Conservation (phyloP, 2,888 invertebrate species). For the Thecophora atra region DNA sequence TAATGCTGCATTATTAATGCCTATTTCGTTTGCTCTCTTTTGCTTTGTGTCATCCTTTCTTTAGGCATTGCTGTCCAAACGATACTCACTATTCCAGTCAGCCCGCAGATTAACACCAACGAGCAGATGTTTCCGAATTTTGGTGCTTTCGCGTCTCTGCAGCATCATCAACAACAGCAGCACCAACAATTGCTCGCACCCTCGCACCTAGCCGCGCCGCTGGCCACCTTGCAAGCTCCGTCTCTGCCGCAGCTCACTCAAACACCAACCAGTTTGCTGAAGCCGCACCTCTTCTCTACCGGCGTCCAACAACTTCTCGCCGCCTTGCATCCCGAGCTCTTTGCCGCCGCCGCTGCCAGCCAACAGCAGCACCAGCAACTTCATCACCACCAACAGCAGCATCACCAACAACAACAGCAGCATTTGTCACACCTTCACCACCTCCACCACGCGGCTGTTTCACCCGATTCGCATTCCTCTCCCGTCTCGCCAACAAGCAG, state of each 20-base stretch:
- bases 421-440: conserved; percentile 44
- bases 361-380: conserved; percentile 58
- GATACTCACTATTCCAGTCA: conserved; percentile 93
- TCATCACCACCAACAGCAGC: conserved; percentile 49
- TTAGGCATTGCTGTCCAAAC: conserved; percentile 94
- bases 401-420: conserved; percentile 40
- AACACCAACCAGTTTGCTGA: conserved; percentile 75
- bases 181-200: conserved; percentile 46
- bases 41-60: conserved; percentile 30
- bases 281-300: conserved; percentile 79
- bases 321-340: conserved; percentile 78
- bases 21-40: not conserved
- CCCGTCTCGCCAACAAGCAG: conserved; percentile 54
- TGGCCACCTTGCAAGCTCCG: conserved; percentile 61
- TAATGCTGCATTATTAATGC: too few relatives aligned
- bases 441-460: conserved; percentile 30
- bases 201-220: conserved; percentile 64
- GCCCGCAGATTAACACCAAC: conserved; percentile 80
- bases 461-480: conserved; percentile 55
- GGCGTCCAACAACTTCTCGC: conserved; percentile 80
- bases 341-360: conserved; percentile 63
- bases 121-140: conserved; percentile 68
- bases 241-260: conserved; percentile 59
- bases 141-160: conserved; percentile 58
- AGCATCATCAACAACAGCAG: conserved; percentile 49